These are phyloP conservation scores for Xenopus laevis DNA, from an alignment of 2,113 vertebrate genomes.

Conservation along the genomic window DNA sequence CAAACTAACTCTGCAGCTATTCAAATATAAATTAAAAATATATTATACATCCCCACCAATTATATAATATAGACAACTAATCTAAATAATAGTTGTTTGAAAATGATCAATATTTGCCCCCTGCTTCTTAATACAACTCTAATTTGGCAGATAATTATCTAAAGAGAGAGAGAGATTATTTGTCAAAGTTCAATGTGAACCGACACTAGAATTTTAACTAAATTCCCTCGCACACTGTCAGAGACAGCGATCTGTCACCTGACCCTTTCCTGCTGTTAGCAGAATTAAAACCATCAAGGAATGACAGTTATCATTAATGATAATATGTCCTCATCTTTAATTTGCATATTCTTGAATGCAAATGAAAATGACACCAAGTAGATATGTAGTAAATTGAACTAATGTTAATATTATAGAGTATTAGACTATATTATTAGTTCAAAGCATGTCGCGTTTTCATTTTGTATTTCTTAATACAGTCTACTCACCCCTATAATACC, in stretches of 20 bases:
- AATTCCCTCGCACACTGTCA: neutral
- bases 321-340: constrained; percentile 16
- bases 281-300: constrained; percentile 31
- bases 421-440: too few relatives aligned
- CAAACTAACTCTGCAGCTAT: too few relatives aligned
- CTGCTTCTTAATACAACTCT: neutral
- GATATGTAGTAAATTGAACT: neutral
- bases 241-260: constrained; percentile 3
- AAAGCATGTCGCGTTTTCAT: too few relatives aligned
- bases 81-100: too few relatives aligned
- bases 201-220: constrained; percentile 1
- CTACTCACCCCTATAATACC: neutral
- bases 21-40: too few relatives aligned
- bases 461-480: too few relatives aligned
- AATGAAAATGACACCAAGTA: neutral
- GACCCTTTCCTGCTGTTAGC: constrained; percentile 38
- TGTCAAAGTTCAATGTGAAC: constrained; percentile 16
- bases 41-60: too few relatives aligned
- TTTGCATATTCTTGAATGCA: neutral
- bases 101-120: too few relatives aligned
- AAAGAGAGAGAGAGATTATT: constrained; percentile 29
- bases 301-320: constrained; percentile 21
- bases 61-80: too few relatives aligned
- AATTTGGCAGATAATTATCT: constrained; percentile 30
- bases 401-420: too few relatives aligned